These are phyloP conservation scores for Anadara kagoshimensis DNA, from an alignment of 1,140 invertebrate species.

Conservation along the genomic window DNA sequence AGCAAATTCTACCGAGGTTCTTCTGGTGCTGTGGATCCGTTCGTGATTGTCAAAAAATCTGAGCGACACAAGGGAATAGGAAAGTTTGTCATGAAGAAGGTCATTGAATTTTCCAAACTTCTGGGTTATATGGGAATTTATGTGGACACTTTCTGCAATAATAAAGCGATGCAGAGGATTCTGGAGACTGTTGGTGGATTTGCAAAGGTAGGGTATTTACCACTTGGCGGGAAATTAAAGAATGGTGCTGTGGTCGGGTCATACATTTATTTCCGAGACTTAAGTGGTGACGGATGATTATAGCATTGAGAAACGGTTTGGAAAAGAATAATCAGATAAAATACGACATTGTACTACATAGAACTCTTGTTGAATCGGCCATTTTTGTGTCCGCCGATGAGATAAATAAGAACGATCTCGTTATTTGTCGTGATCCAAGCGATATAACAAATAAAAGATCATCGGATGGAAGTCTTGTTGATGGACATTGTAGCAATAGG, in stretches of 20 bases:
- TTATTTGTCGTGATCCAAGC: too few relatives aligned
- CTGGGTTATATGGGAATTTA: constrained; percentile 54
- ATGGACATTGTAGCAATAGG: too few relatives aligned
- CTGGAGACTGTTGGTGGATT: constrained; percentile 50
- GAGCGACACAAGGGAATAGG: constrained; percentile 51
- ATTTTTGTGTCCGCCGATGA: too few relatives aligned
- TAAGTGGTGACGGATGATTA: constrained; percentile 19
- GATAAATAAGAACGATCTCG: too few relatives aligned
- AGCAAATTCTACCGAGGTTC: constrained; percentile 57
- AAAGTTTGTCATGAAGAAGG: constrained; percentile 44
- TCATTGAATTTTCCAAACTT: constrained; percentile 37
- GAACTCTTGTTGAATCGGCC: too few relatives aligned
- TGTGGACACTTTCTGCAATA: constrained; percentile 53
- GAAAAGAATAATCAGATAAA: too few relatives aligned
- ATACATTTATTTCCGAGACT: constrained; percentile 48
- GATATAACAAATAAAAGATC: too few relatives aligned
- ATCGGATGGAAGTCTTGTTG: too few relatives aligned
- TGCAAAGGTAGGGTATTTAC: constrained; percentile 45
- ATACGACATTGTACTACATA: too few relatives aligned
- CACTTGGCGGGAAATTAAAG: constrained; percentile 47
- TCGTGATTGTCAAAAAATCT: constrained; percentile 43
- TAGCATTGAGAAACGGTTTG: too few relatives aligned
- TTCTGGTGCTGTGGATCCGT: constrained; percentile 41
- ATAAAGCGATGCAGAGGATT: constrained; percentile 51
- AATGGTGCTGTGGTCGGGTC: constrained; percentile 45